Percentiles rank a stretch among this genome's conserved stretches.
These are phyloP conservation scores for Alaudala cheleensis DNA, from an alignment of 2,113 vertebrate species.

Conservation along the genomic window DNA sequence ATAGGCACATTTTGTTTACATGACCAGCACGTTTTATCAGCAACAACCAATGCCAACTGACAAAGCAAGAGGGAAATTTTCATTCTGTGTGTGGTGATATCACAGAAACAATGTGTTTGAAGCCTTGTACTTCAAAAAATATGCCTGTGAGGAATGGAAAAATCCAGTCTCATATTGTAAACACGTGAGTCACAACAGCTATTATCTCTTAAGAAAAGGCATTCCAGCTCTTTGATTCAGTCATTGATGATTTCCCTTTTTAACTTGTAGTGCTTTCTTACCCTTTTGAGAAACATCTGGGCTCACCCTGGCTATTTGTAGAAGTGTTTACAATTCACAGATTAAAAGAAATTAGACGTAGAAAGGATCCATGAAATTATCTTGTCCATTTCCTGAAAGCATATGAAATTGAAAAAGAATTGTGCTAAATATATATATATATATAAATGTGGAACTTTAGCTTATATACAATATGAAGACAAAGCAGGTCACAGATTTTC, in stretches of 20 bases:
- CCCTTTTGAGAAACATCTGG: slow-evolving; percentile 27
- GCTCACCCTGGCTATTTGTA: slow-evolving; percentile 29
- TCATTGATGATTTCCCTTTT: slow-evolving; percentile 57
- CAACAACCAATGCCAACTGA: background rate
- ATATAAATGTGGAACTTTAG: background rate
- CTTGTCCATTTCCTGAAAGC: slow-evolving; percentile 1
- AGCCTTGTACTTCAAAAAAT: slow-evolving; percentile 52
- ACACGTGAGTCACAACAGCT: slow-evolving; percentile 48
- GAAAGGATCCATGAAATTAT: slow-evolving; percentile 3
- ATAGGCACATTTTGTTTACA: slow-evolving; percentile 33
- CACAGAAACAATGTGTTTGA: slow-evolving; percentile 48
- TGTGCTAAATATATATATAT: background rate
- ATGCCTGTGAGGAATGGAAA: slow-evolving; percentile 50
- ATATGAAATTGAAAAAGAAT: background rate
- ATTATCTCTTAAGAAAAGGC: slow-evolving; percentile 52
- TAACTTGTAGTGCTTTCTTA: slow-evolving; percentile 10
- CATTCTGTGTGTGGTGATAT: slow-evolving; percentile 34
- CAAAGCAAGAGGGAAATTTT: slow-evolving; percentile 44
- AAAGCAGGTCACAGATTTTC: background rate
- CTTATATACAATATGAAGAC: background rate
- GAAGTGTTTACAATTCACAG: slow-evolving; percentile 35
- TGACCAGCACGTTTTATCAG: slow-evolving; percentile 39
- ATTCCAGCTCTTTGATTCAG: slow-evolving; percentile 41
- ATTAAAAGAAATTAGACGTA: slow-evolving; percentile 45
- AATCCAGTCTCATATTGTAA: slow-evolving; percentile 21